A percentile compares a stretch with the other conserved stretches of the same genome.
phyloP scores from a whole-genome alignment of 2,888 invertebrate species.

The Laspeyria flexula region DNA sequence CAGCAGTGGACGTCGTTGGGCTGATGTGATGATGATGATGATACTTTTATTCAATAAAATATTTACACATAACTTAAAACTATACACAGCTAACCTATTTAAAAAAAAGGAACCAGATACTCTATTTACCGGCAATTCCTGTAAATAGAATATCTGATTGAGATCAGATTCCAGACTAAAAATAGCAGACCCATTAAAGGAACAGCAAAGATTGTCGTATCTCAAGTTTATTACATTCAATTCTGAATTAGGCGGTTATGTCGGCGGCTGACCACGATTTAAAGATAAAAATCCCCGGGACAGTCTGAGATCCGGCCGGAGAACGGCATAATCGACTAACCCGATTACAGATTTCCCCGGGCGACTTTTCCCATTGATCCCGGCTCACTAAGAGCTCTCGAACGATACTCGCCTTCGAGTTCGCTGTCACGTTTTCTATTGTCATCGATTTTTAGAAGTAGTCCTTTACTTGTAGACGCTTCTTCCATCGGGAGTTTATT shows the following conservation, averaged over 20 bases:
- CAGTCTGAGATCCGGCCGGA: slow-evolving; percentile 50
- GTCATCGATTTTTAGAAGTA: slow-evolving; percentile 25
- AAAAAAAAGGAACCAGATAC: too few species aligned
- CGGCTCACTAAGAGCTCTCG: slow-evolving; percentile 53
- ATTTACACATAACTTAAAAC: too few species aligned
- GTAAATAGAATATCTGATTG: too few species aligned
- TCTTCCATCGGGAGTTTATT: not conserved
- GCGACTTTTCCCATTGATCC: slow-evolving; percentile 67
- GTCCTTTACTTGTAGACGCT: not conserved
- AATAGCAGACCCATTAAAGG: too few species aligned
- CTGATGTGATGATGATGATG: too few species aligned
- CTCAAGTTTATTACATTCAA: slow-evolving; percentile 19
- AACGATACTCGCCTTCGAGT: slow-evolving; percentile 43
- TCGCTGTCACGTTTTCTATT: slow-evolving; percentile 36
- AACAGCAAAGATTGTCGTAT: not conserved
- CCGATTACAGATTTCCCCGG: slow-evolving; percentile 77
- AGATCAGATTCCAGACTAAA: too few species aligned
- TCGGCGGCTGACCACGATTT: slow-evolving; percentile 54
- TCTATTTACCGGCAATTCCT: too few species aligned
- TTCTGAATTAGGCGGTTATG: slow-evolving; percentile 45
- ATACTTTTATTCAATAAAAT: too few species aligned
- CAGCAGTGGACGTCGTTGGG: too few species aligned
- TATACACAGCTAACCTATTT: too few species aligned
- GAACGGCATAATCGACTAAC: slow-evolving; percentile 73
- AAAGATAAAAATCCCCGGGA: slow-evolving; percentile 59